These are phyloP conservation scores for Crocuta crocuta DNA, from an alignment of 2,113 vertebrate species.

Conservation along the genomic window DNA sequence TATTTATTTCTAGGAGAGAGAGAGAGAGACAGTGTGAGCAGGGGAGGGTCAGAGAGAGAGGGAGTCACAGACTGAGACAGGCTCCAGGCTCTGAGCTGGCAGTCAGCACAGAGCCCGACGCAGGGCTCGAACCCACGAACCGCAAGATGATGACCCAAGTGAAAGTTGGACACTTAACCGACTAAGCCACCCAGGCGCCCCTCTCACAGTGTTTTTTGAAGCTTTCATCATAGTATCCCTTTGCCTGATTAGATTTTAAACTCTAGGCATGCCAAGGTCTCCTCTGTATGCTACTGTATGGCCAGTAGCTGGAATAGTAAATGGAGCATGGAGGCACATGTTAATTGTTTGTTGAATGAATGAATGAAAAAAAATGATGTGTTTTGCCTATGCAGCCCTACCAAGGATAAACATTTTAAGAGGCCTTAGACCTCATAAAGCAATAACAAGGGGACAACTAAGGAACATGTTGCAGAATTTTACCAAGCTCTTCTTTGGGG, in stretches of 20 bases:
- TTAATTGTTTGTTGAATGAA: background rate
- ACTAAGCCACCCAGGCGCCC: too few species aligned
- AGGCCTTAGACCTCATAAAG: background rate
- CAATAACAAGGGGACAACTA: background rate
- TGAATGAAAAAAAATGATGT: background rate
- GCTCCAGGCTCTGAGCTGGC: too few species aligned
- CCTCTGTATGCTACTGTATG: background rate
- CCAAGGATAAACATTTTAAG: background rate
- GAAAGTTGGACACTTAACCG: too few species aligned
- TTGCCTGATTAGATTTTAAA: slow-evolving; percentile 27
- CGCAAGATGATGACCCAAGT: too few species aligned
- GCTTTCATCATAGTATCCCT: background rate
- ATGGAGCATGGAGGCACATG: background rate
- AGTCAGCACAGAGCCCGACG: too few species aligned
- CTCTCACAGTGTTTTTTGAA: background rate
- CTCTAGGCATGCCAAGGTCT: background rate
- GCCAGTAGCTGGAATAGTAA: background rate
- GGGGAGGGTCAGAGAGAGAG: too few species aligned
- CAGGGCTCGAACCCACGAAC: too few species aligned
- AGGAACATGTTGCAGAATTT: background rate
- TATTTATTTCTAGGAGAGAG: too few species aligned
- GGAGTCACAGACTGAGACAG: too few species aligned
- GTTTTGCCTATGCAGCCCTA: background rate
- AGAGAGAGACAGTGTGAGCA: too few species aligned
- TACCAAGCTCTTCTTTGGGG: background rate